Conservation (phyloP, 2,797 vertebrate species). For the Psittacula derbiana region DNA sequence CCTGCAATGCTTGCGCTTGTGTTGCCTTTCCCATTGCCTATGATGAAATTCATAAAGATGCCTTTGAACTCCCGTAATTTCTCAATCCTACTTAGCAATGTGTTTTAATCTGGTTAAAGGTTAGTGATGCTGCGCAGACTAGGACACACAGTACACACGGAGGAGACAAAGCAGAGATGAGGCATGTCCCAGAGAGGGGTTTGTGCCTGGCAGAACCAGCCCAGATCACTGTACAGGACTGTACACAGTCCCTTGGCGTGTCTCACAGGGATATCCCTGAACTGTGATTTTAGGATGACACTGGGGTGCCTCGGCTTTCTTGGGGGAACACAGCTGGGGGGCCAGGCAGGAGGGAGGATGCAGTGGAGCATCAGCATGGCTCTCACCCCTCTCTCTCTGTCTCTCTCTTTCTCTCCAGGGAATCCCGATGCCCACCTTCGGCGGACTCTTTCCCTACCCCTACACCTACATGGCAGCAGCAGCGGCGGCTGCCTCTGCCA, state of each 20-base stretch:
- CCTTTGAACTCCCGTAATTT: slow-evolving; percentile 16
- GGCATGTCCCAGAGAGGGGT: background rate
- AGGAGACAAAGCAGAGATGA: background rate
- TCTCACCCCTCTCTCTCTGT: background rate
- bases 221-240: rapidly evolving
- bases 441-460: slow-evolving; percentile 94
- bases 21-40: background rate
- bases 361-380: rapidly evolving
- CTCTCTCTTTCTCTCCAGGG: slow-evolving; percentile 78
- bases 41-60: background rate
- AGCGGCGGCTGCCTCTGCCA: slow-evolving; percentile 88
- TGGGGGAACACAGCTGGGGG: rapidly evolving
- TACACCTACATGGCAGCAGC: slow-evolving; percentile 99
- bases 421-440: slow-evolving; percentile 97
- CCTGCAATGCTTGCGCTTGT: rapidly evolving
- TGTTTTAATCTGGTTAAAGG: background rate
- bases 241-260: background rate
- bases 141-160: rapidly evolving
- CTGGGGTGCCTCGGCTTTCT: rapidly evolving
- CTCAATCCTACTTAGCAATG: background rate
- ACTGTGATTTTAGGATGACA: background rate
- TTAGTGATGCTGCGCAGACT: background rate
- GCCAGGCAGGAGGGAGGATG: rapidly evolving
- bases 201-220: background rate
- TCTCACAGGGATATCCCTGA: background rate